Conservation (phyloP, 2,797 vertebrate species). For the Spinus olivaceus region DNA sequence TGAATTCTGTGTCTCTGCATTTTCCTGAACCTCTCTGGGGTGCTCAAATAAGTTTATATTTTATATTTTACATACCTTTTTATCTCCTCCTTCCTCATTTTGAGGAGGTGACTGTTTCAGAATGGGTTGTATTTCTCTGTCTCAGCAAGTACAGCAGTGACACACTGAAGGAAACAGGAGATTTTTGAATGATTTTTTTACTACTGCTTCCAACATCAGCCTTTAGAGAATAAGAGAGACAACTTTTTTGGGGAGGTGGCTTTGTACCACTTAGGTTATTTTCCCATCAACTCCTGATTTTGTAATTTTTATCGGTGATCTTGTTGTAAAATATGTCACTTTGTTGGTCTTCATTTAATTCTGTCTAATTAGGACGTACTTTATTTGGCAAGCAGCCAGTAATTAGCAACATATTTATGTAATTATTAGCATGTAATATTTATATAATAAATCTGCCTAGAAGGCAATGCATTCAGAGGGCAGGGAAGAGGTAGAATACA, state of each 20-base stretch:
- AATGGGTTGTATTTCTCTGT: neutral
- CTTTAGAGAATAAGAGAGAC: neutral
- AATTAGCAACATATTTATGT: slow-evolving; percentile 25
- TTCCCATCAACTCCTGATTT: neutral
- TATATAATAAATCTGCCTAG: slow-evolving; percentile 19
- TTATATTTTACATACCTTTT: neutral
- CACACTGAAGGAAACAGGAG: neutral
- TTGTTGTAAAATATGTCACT: slow-evolving; percentile 7
- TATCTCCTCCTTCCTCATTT: neutral
- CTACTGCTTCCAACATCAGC: neutral
- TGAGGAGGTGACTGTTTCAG: neutral
- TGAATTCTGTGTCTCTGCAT: neutral
- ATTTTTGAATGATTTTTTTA: neutral
- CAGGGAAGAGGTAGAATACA: neutral
- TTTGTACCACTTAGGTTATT: neutral
- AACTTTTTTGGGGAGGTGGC: rapidly evolving
- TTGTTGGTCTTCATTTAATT: slow-evolving; percentile 25
- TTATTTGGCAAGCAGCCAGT: slow-evolving; percentile 16
- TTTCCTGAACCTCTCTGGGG: neutral
- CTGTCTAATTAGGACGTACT: neutral
- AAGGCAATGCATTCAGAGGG: neutral
- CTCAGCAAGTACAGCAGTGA: neutral
- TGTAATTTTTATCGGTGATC: neutral
- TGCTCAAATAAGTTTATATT: neutral
- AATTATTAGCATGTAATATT: slow-evolving; percentile 52